Conservation (phyloP, 2,888 invertebrate species). For the Magallana nippona region DNA sequence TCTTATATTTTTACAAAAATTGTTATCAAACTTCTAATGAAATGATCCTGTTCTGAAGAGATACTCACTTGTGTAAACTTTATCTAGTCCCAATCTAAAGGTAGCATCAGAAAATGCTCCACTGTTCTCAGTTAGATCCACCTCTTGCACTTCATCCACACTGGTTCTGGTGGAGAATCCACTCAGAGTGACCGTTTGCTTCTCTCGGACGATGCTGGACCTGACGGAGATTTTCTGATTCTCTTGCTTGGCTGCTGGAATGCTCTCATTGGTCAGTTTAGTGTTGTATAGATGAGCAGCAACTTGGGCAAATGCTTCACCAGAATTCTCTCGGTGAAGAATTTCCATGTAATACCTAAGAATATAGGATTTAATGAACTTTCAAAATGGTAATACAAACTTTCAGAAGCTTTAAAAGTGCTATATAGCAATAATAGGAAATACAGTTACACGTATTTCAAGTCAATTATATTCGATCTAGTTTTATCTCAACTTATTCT, state of each 20-base stretch:
- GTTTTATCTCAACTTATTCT: no score
- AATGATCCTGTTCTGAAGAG: no score
- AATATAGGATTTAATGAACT: neutral
- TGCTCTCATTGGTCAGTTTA: slow-evolving; percentile 57
- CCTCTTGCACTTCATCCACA: slow-evolving; percentile 42
- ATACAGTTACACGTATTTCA: no score
- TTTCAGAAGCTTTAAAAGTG: no score
- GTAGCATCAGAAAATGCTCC: slow-evolving; percentile 39
- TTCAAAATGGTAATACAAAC: neutral
- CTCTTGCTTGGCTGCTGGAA: slow-evolving; percentile 58
- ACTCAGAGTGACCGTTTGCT: slow-evolving; percentile 42
- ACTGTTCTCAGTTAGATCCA: slow-evolving; percentile 44
- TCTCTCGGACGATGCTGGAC: slow-evolving; percentile 39
- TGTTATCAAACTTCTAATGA: no score
- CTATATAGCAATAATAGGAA: no score
- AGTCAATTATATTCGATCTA: no score
- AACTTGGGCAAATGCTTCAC: slow-evolving; percentile 53
- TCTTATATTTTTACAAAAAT: no score
- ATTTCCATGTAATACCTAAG: slow-evolving; percentile 63
- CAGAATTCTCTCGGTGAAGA: slow-evolving; percentile 54
- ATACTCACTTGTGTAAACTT: slow-evolving; percentile 46
- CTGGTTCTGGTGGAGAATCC: slow-evolving; percentile 33
- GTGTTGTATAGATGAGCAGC: slow-evolving; percentile 61
- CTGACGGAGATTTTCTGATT: slow-evolving; percentile 52
- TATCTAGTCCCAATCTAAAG: slow-evolving; percentile 43